A percentile compares a stretch with the other conserved stretches of the same genome.
phyloP scores from a whole-genome alignment of 2,888 invertebrate genomes.

The Zaprionus obscuricornis region DNA sequence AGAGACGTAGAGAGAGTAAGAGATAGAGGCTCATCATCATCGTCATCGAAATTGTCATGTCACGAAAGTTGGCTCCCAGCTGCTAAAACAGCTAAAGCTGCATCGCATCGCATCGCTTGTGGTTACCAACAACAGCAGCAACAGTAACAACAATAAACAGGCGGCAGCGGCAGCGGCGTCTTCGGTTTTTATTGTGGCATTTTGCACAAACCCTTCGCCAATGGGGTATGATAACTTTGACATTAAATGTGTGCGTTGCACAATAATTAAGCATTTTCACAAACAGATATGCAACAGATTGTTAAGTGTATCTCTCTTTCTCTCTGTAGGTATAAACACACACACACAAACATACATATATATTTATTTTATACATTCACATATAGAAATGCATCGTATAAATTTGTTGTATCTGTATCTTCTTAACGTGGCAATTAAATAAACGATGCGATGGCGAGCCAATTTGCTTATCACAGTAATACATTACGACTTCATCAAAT shows the following conservation, averaged over 20 bases:
- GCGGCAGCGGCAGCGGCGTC: slow-evolving; percentile 50
- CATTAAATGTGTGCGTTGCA: slow-evolving; percentile 47
- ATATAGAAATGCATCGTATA: too few species aligned
- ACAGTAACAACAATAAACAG: slow-evolving; percentile 7
- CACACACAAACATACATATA: background rate
- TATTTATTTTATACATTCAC: background rate
- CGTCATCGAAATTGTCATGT: slow-evolving; percentile 78
- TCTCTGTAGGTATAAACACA: too few species aligned
- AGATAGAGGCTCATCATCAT: slow-evolving; percentile 63
- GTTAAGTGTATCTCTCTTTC: background rate
- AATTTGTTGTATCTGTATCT: too few species aligned
- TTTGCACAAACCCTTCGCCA: slow-evolving; percentile 43
- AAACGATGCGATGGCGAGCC: slow-evolving; percentile 5
- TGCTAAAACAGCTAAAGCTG: slow-evolving; percentile 49
- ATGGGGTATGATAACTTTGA: slow-evolving; percentile 56
- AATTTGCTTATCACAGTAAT: slow-evolving; percentile 21
- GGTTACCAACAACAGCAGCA: slow-evolving; percentile 21
- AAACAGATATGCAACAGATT: background rate
- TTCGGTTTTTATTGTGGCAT: slow-evolving; percentile 62
- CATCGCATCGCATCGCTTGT: slow-evolving; percentile 8
- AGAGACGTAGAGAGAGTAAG: background rate
- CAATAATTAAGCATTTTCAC: slow-evolving; percentile 40
- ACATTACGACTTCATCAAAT: slow-evolving; percentile 6
- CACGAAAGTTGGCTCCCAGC: slow-evolving; percentile 76
- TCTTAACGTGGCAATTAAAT: slow-evolving; percentile 2